Percentiles rank a stretch among this genome's conserved stretches.
Evolutionary conservation across 2,888 invertebrate species (phyloP).

Genomic region (Laothoe populi): DNA sequence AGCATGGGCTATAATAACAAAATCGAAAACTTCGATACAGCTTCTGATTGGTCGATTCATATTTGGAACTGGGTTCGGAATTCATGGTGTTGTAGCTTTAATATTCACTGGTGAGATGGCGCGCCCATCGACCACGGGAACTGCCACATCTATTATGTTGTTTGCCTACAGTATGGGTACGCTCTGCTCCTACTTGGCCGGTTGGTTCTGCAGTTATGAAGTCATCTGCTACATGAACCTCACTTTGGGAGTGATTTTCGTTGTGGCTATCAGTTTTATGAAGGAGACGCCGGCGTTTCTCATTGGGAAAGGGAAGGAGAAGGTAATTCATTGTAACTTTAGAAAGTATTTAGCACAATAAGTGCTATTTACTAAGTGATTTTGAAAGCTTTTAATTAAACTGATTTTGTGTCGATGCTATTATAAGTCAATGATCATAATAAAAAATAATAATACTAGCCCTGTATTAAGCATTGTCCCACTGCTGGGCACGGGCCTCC

Average conservation of each 20-base stretch:
- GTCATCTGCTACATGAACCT: slow-evolving; percentile 48
- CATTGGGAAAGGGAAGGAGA: slow-evolving; percentile 45
- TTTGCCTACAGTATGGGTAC: slow-evolving; percentile 45
- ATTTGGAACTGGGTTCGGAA: slow-evolving; percentile 77
- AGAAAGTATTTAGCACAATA: too few species aligned
- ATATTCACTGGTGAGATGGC: slow-evolving; percentile 81
- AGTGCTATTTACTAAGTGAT: too few species aligned
- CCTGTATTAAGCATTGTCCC: too few species aligned
- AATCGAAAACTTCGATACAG: slow-evolving; percentile 42
- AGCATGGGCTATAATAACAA: slow-evolving; percentile 48
- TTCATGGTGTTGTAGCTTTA: slow-evolving; percentile 74
- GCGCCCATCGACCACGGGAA: slow-evolving; percentile 42
- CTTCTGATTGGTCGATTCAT: slow-evolving; percentile 74
- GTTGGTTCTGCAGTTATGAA: slow-evolving; percentile 53
- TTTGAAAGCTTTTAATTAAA: too few species aligned
- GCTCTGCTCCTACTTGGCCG: slow-evolving; percentile 45
- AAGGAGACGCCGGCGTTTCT: slow-evolving; percentile 52
- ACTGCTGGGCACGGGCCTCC: too few species aligned
- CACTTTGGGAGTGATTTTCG: slow-evolving; percentile 37
- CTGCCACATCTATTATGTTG: slow-evolving; percentile 34
- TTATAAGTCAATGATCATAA: too few species aligned
- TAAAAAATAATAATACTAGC: too few species aligned
- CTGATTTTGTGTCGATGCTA: too few species aligned
- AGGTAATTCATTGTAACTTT: slow-evolving; percentile 39
- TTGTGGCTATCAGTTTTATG: slow-evolving; percentile 37